Conservation (phyloP, 2,797 vertebrate species). For the Mormyrus hasselquistii region DNA sequence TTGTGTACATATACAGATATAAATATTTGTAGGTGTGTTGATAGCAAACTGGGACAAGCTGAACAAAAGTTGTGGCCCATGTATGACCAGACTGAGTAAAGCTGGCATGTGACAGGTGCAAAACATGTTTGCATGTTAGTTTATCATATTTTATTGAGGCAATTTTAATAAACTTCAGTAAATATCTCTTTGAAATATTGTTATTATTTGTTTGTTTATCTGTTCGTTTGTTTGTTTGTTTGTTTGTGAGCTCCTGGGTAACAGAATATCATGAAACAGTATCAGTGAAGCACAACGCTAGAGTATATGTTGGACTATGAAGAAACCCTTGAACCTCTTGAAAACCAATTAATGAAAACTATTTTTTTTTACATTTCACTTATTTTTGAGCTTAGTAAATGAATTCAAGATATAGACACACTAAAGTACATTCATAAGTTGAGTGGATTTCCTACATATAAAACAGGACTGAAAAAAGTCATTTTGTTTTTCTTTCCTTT, state of each 20-base stretch:
- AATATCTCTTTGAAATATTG: background rate
- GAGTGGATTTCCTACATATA: background rate
- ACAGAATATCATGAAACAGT: background rate
- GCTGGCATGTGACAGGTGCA: background rate
- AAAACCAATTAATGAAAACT: background rate
- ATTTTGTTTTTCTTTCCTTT: background rate
- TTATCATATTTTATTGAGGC: background rate
- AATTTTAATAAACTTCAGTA: background rate
- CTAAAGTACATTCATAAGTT: background rate
- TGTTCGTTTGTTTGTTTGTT: background rate
- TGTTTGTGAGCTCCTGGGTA: background rate
- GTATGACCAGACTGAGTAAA: background rate
- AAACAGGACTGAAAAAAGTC: background rate
- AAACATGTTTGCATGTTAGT: background rate
- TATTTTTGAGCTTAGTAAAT: background rate
- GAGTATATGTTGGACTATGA: background rate
- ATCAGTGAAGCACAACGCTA: background rate
- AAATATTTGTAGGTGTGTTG: background rate
- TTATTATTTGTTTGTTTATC: background rate
- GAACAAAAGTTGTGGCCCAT: background rate
- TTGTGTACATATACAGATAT: background rate
- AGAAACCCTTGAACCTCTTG: background rate
- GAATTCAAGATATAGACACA: background rate
- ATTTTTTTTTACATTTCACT: background rate
- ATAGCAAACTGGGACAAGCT: background rate